A percentile compares a stretch with the other conserved stretches of the same genome.
Conservation (phyloP, 2,888 invertebrate species). For the Tribolium freemani region DNA sequence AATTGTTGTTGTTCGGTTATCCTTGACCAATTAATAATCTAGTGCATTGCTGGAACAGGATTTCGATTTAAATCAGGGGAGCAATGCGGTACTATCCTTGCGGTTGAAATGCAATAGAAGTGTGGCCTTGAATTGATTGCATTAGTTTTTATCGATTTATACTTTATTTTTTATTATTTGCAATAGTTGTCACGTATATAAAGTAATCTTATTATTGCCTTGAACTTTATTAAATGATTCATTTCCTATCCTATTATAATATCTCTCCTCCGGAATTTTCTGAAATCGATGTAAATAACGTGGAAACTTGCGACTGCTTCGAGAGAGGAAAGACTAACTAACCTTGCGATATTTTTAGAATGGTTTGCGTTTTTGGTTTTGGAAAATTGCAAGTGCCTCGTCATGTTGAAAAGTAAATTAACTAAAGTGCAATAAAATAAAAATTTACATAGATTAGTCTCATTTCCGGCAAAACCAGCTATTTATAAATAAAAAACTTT, state of each 20-base stretch:
- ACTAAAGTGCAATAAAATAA: background rate
- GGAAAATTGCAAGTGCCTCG: background rate
- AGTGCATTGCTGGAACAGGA: conserved; percentile 56
- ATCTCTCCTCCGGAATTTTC: conserved; percentile 39
- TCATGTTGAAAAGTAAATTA: background rate
- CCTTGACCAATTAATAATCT: conserved; percentile 37
- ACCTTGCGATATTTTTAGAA: background rate
- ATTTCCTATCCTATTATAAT: conserved; percentile 37
- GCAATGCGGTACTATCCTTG: conserved; percentile 56
- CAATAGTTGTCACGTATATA: conserved; percentile 52
- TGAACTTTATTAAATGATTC: conserved; percentile 58
- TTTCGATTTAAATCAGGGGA: conserved; percentile 51
- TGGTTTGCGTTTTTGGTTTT: background rate
- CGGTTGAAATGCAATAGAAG: conserved; percentile 57
- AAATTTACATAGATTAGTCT: background rate
- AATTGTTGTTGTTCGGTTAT: conserved; percentile 25
- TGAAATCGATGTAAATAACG: conserved; percentile 20
- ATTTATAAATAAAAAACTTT: background rate
- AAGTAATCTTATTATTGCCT: conserved; percentile 56
- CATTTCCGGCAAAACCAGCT: background rate
- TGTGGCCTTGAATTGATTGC: conserved; percentile 57
- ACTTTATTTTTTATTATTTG: conserved; percentile 50
- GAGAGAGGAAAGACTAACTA: background rate
- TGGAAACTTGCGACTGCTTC: background rate
- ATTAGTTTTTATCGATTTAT: conserved; percentile 51